Base-by-base conservation (phyloP, 2,113 vertebrate genomes). In the Talpa occidentalis region DNA sequence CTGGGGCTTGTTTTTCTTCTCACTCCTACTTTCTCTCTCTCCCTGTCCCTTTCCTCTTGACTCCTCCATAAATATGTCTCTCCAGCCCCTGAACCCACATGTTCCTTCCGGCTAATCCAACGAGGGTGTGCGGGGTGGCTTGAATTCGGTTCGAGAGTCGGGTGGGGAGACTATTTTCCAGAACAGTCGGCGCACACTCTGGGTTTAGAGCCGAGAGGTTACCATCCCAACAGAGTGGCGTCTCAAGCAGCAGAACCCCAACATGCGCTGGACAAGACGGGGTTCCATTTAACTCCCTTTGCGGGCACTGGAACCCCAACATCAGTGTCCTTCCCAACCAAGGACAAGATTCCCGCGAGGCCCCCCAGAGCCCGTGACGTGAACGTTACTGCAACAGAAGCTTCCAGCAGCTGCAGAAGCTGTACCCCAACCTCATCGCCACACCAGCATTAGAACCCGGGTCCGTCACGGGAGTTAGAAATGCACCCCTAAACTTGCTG, bases 351-450 rank as follows among this genome's bases (percentile, higher is more conserved):
- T 47, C 35, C 40, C 37, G 11, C 0, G 47, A 11, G 4, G 17
- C 3, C 2, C 12, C 66, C 30, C 5, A 0, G 0, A 49, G 11
- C 7, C 47, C 11, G 21, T 1, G 11, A 44, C 10, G 19, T 0
- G 26, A 47, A 32, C 2, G 5, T 3, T 0, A 7, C 1, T 6
- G 3, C 0, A 1, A 44, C 28, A 37, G 59, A 14, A 6, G 4
- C 8, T 30, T n/a, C 47, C 59, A 59, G 11, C 3, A 10, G 1
- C 42, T 10, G 4, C 17, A 62, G 69, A 60, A 12, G 1, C 10
- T 54, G 2, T 19, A 2, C 0, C 60, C 3, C 15, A 82, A 77
- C 26, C 12, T 2, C 24, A 4, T 47, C 49, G 9, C 78, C 0
- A 64, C 64, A 16, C 7, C 47, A 6, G 11, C 6, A 11, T n/a